Percentiles rank a stretch among this genome's conserved stretches.
Evolutionary conservation across 2,797 vertebrate species (phyloP).

Genomic region (Heteromormyrus szaboi): DNA sequence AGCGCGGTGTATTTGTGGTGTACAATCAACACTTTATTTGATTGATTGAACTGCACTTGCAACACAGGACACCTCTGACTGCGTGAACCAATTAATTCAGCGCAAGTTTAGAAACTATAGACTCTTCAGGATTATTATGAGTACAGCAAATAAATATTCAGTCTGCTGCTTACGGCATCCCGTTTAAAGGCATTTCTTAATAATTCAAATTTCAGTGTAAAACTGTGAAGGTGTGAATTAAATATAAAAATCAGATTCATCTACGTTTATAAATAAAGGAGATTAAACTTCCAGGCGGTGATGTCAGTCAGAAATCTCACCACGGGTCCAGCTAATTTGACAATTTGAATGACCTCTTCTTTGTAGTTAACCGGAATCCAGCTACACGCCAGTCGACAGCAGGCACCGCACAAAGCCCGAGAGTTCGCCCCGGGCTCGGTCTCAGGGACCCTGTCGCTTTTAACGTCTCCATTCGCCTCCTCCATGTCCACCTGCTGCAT

Average conservation of each 20-base stretch:
- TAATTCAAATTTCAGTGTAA: background rate
- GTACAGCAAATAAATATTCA: background rate
- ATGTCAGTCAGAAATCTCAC: conserved; percentile 36
- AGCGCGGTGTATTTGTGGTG: background rate
- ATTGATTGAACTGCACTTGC: background rate
- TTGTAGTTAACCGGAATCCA: conserved; percentile 46
- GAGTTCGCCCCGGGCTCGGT: conserved; percentile 37
- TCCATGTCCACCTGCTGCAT: background rate
- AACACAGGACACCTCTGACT: background rate
- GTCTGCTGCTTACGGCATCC: background rate
- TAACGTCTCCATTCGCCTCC: conserved; percentile 4
- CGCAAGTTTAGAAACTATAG: background rate
- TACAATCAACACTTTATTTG: background rate
- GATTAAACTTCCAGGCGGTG: background rate
- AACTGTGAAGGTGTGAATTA: background rate
- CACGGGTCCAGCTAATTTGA: conserved; percentile 57
- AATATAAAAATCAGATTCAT: background rate
- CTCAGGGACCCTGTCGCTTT: background rate
- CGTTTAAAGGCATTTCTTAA: background rate
- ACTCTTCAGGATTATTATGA: background rate
- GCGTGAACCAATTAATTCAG: background rate
- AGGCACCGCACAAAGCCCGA: conserved; percentile 38
- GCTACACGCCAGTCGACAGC: conserved; percentile 34
- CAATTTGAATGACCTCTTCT: conserved; percentile 45
- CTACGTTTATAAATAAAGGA: background rate